Conservation (phyloP, 2,113 vertebrate species). For the Haliaeetus leucogaster region DNA sequence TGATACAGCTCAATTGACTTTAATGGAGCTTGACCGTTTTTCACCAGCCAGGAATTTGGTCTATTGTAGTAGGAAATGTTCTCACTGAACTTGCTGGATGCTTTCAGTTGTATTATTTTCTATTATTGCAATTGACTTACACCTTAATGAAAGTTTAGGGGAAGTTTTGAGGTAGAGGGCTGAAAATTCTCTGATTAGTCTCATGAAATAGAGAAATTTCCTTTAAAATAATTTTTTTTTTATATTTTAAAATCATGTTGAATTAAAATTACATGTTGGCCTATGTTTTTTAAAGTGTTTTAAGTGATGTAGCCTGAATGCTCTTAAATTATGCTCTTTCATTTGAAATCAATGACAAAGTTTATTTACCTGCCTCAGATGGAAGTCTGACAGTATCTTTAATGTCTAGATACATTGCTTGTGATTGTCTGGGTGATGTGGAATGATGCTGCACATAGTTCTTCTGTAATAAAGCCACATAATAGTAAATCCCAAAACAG, state of each 20-base stretch:
- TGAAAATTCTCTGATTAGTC: background rate
- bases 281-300: background rate
- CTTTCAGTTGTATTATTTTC: background rate
- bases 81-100: background rate
- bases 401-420: background rate
- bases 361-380: background rate
- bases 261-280: background rate
- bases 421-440: background rate
- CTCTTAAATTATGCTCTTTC: background rate
- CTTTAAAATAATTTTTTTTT: background rate
- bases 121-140: background rate
- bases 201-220: background rate
- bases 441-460: background rate
- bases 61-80: background rate
- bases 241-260: background rate
- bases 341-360: background rate
- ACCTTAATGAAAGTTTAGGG: background rate
- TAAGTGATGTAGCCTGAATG: background rate
- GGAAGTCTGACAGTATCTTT: background rate
- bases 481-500: background rate
- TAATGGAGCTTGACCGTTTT: background rate
- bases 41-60: background rate
- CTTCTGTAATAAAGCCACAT: background rate
- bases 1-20: conserved; percentile 16
- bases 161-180: background rate